Evolutionary conservation across 2,113 vertebrate species (phyloP), one percentile per base, ranked within the genome.

Genomic region (Entelurus aequoreus): DNA sequence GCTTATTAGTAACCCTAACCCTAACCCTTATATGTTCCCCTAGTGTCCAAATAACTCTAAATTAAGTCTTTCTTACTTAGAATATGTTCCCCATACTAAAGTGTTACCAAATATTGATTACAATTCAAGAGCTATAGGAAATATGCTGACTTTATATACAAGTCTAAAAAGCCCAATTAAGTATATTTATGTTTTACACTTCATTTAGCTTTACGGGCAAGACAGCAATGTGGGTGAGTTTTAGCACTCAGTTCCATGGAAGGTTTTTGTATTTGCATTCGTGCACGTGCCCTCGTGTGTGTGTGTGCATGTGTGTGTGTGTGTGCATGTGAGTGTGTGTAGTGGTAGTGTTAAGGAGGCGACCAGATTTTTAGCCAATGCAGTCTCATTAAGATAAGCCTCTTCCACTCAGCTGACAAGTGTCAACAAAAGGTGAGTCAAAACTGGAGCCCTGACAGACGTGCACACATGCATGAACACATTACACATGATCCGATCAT

Each of bases 311-410:
- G 8, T 21, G 4, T 36, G 6, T 5, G 19, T 15, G 15, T 3
- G 8, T 21, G 4, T 6, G 40, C 9, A 28, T 38, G 37, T n/a
- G n/a, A 10, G 12, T 36, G 21, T 8, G 16, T 28, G 15, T 28
- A 16, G 10, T 35, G 37, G 36, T 14, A 62, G 4, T 74, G 63
- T 78, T 70, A 47, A 61, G 70, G 59, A 48, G 48, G 72, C 37
- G 19, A 28, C 14, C 4, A 15, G 61, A 53, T 37, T 68, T 61
- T 52, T 71, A 66, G 66, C 58, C 48, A 46, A 66, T 57, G 21
- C 55, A n/a, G n/a, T 16, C 71, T 52, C 68, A 76, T 80, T 80
- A 76, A 74, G 75, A 78, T 82, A 80, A 86, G 65, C 40, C 4
- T 60, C 48, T 52, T 74, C 70, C 63, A 68, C 19, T 75, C 62